These are phyloP conservation scores for Cercopithecus neglectus DNA, from an alignment of 2,797 vertebrate species.

Conservation along the genomic window DNA sequence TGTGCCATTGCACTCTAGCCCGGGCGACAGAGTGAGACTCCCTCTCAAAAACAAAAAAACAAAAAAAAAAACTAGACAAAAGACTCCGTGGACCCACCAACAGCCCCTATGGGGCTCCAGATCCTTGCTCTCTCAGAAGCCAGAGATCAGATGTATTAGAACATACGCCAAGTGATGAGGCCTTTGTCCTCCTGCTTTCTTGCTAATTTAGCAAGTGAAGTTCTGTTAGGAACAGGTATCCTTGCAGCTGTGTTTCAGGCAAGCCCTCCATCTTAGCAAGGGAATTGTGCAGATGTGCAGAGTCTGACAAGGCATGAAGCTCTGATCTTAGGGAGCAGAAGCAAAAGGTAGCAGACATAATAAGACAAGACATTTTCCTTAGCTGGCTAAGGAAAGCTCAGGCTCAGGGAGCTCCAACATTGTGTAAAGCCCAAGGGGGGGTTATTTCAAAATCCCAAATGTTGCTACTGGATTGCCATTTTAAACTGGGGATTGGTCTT, in stretches of 20 bases:
- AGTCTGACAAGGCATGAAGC: neutral
- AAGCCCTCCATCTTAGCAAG: neutral
- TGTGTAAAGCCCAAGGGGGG: neutral
- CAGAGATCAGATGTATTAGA: neutral
- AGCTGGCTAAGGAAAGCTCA: neutral
- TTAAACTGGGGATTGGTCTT: neutral
- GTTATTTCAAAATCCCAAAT: neutral
- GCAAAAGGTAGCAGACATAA: neutral
- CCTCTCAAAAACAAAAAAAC: too few species aligned
- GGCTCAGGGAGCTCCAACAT: neutral
- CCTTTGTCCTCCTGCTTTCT: neutral
- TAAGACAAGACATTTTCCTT: neutral
- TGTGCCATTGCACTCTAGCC: too few species aligned
- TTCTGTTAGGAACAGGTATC: neutral
- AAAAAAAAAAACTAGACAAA: neutral
- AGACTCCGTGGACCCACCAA: neutral
- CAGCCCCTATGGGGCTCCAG: neutral
- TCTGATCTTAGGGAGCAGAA: neutral
- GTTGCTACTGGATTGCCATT: neutral
- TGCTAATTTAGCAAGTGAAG: neutral
- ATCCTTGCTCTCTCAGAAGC: neutral
- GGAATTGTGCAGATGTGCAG: neutral
- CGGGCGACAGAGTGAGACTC: too few species aligned
- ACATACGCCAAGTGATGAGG: too few species aligned
- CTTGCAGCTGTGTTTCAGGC: neutral